Base-by-base conservation (phyloP, 2,888 invertebrate species). In the Scaeva pyrastri region DNA sequence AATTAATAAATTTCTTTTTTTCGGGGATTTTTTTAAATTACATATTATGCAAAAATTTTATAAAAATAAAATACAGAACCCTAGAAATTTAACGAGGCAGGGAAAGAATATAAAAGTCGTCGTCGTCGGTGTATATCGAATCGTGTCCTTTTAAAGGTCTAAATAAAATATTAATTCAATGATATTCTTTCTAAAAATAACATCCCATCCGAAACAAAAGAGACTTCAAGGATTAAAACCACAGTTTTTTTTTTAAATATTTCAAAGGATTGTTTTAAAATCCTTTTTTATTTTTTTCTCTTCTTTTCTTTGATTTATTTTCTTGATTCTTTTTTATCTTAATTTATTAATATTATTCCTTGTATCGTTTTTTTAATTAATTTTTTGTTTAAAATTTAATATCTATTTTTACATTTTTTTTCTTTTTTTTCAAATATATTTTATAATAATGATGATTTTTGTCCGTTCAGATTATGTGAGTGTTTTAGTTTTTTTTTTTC, bases 1-100 rank as follows among this genome's bases (percentile, higher is more conserved):
- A 84, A 84, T 87, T 88, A 87, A 83, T 84, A 87, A 66, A 79
- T 73, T 81, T 73, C 55, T 64, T 71, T 58, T 64, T 64, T 64
- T 58, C 50, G 48, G 7, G 7, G 45, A 31, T 31, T 31, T 77
- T 71, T 64, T 73, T 77, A 55, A 1, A 26, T 11, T 36, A n/a
- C 11, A 21, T 71, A 48, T 77, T 45, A 36, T 70, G 3, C 45
- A 56, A 52, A 45, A 70, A 19, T n/a, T n/a, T n/a, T n/a, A 2
- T 62, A 21, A 41, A 62, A 31, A 72, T 21, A 19, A 39, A n/a
- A 19, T 31, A 56, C 6, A 43, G n/a, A 31, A 41, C 10, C n/a
- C n/a, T n/a, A n/a, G n/a, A n/a, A n/a, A n/a, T n/a, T n/a, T 36
- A 36, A 19, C 16, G 56, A 31, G 14, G 23, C 58, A 43, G 36